phyloP scores from a whole-genome alignment of 2,113 vertebrate genomes.

The Ptyas mucosa region DNA sequence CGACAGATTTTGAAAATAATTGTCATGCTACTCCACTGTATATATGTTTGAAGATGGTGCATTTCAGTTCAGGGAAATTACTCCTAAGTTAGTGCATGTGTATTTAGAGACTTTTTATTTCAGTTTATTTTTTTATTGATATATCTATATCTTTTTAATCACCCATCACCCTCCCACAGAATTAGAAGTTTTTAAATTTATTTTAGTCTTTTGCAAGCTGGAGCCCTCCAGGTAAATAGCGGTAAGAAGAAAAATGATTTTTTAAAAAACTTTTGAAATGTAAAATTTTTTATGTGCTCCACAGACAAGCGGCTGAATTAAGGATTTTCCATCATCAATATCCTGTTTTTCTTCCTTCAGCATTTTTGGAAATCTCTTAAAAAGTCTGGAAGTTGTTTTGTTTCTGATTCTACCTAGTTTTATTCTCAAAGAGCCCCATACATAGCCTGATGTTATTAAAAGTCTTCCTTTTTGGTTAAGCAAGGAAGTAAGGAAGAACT shows the following conservation, averaged over 20 bases:
- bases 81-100: background rate
- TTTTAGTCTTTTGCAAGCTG: background rate
- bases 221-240: background rate
- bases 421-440: background rate
- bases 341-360: background rate
- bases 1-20: background rate
- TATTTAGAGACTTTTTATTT: background rate
- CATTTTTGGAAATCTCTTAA: background rate
- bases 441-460: background rate
- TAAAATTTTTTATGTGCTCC: background rate
- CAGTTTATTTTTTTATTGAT: background rate
- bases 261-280: background rate
- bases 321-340: background rate
- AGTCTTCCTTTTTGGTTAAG: background rate
- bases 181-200: background rate
- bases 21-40: background rate
- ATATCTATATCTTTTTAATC: background rate
- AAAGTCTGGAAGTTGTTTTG: background rate
- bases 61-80: background rate
- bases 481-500: background rate
- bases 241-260: background rate
- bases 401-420: background rate
- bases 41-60: background rate
- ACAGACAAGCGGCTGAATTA: background rate
- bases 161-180: background rate